These are phyloP conservation scores for Eupithecia inturbata DNA, from an alignment of 2,888 invertebrate species.

Conservation along the genomic window DNA sequence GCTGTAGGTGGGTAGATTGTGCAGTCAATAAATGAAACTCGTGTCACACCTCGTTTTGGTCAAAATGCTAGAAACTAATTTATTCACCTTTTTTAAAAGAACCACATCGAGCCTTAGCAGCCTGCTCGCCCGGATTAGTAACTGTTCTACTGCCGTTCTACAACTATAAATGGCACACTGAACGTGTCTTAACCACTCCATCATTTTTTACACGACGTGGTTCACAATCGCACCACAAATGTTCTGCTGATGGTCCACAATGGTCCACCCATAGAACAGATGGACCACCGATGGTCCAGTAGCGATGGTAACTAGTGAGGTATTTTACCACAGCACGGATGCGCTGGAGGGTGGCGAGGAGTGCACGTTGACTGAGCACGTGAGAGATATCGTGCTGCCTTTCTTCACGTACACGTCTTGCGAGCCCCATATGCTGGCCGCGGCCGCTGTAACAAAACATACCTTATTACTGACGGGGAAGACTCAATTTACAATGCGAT, in stretches of 20 bases:
- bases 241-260: background rate
- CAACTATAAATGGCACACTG: too few relatives aligned
- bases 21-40: background rate
- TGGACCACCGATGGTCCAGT: background rate
- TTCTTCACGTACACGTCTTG: slow-evolving; percentile 95
- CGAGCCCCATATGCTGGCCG: slow-evolving; percentile 93
- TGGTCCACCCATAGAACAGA: background rate
- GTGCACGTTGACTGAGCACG: slow-evolving; percentile 94
- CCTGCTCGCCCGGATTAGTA: too few relatives aligned
- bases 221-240: background rate
- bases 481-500: background rate
- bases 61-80: background rate
- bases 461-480: background rate
- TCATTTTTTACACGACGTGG: background rate
- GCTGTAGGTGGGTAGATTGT: background rate
- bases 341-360: slow-evolving; percentile 89
- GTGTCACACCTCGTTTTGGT: background rate
- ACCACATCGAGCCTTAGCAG: background rate
- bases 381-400: slow-evolving; percentile 95
- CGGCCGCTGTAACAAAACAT: slow-evolving; percentile 88
- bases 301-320: background rate
- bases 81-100: background rate
- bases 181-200: too few relatives aligned
- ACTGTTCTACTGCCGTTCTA: too few relatives aligned
- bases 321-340: slow-evolving; percentile 86